Evolutionary conservation across 2,888 invertebrate genomes (phyloP).

Genomic region (Synergus umbraculus): DNA sequence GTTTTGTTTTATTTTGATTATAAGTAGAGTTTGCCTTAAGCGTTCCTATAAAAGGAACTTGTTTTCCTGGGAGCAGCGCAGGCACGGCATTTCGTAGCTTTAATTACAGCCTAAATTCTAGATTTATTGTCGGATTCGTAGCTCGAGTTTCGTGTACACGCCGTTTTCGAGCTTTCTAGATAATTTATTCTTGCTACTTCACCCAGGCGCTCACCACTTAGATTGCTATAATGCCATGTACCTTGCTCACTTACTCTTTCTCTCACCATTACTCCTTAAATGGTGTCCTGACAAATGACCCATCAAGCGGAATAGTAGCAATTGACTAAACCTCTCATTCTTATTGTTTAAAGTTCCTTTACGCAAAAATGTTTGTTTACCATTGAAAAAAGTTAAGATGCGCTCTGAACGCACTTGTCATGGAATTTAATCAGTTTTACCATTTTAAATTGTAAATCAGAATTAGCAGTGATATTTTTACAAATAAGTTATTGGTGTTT

Average conservation of each 20-base stretch:
- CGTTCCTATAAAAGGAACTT: constrained; percentile 21
- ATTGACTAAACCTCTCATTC: neutral
- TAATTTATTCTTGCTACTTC: constrained; percentile 30
- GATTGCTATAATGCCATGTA: constrained; percentile 12
- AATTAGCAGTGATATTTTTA: too few species aligned
- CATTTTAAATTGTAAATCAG: too few species aligned
- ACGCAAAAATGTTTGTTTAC: neutral
- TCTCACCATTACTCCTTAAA: neutral
- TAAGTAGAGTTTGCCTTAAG: constrained; percentile 2
- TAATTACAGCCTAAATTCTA: constrained; percentile 29
- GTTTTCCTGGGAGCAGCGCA: constrained; percentile 6
- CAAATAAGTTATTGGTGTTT: too few species aligned
- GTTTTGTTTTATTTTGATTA: neutral
- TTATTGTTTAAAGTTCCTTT: neutral
- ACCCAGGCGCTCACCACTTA: constrained; percentile 10
- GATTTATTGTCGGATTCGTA: constrained; percentile 17
- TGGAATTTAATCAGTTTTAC: too few species aligned
- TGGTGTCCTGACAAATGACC: neutral
- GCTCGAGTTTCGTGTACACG: constrained; percentile 7
- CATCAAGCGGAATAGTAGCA: neutral
- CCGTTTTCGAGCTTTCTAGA: constrained; percentile 6
- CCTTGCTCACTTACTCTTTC: constrained; percentile 26
- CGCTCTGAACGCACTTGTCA: too few species aligned
- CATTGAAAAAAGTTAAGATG: too few species aligned
- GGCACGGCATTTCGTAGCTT: constrained; percentile 14